Conservation (phyloP, 2,797 vertebrate genomes). For the Parauchenoglanis ngamensis region DNA sequence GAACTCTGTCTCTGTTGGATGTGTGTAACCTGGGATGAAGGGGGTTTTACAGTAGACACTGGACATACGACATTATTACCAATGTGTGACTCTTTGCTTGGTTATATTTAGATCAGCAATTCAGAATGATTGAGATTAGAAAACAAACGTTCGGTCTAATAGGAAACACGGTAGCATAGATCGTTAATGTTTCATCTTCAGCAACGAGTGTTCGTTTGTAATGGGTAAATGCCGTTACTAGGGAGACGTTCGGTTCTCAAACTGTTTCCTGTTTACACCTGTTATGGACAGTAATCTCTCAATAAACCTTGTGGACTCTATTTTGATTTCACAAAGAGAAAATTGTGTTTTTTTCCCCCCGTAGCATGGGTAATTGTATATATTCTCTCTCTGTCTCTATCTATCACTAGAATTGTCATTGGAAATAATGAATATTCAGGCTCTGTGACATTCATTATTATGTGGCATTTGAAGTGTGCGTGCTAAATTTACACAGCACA, state of each 20-base stretch:
- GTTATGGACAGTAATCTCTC: conserved; percentile 69
- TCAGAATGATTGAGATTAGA: conserved; percentile 60
- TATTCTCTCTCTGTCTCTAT: background rate
- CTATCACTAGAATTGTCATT: conserved; percentile 21
- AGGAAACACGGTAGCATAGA: conserved; percentile 75
- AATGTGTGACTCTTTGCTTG: conserved; percentile 72
- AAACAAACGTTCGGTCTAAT: conserved; percentile 69
- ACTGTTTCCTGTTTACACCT: conserved; percentile 72
- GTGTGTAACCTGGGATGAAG: conserved; percentile 50
- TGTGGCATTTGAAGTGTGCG: background rate
- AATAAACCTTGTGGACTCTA: conserved; percentile 69
- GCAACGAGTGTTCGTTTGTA: conserved; percentile 22
- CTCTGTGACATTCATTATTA: background rate
- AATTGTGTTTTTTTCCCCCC: background rate
- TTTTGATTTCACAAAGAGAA: conserved; percentile 30
- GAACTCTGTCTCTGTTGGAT: conserved; percentile 42
- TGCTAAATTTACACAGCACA: background rate
- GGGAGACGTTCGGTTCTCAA: conserved; percentile 30
- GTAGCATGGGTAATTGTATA: background rate
- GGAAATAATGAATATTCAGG: conserved; percentile 43
- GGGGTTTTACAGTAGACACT: conserved; percentile 67
- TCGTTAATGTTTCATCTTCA: conserved; percentile 68
- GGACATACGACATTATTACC: conserved; percentile 79
- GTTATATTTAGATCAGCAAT: conserved; percentile 74
- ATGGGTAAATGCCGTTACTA: conserved; percentile 32